These are phyloP conservation scores for Capromys pilorides DNA, from an alignment of 2,797 vertebrate genomes.

Conservation along the genomic window DNA sequence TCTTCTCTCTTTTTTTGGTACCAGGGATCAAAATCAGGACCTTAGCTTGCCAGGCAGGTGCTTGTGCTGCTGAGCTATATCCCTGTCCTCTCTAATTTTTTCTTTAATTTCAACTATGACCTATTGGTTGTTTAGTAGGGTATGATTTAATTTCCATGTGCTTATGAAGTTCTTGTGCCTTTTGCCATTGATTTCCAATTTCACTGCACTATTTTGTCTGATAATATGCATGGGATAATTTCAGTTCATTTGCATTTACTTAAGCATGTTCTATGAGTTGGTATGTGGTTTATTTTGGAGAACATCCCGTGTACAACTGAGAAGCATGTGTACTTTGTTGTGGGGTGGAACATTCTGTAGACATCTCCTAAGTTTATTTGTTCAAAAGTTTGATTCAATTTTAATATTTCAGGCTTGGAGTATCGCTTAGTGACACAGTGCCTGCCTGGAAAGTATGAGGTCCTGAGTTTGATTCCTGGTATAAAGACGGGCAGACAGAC, in stretches of 20 bases:
- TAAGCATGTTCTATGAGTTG: background rate
- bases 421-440: no score
- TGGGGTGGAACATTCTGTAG: background rate
- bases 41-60: no score
- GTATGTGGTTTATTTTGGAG: background rate
- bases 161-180: background rate
- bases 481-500: no score
- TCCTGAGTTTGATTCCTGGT: no score
- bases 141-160: background rate
- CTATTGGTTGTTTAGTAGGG: background rate
- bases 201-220: background rate
- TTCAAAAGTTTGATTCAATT: background rate
- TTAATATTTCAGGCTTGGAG: background rate
- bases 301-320: background rate
- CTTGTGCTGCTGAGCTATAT: no score
- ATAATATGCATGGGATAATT: background rate
- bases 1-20: background rate
- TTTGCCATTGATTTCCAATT: background rate
- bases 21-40: no score
- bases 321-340: background rate
- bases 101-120: background rate
- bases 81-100: background rate
- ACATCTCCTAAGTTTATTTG: background rate
- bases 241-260: background rate
- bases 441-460: no score